Conservation (phyloP, 2,888 invertebrate species). For the Hydriomena furcata region DNA sequence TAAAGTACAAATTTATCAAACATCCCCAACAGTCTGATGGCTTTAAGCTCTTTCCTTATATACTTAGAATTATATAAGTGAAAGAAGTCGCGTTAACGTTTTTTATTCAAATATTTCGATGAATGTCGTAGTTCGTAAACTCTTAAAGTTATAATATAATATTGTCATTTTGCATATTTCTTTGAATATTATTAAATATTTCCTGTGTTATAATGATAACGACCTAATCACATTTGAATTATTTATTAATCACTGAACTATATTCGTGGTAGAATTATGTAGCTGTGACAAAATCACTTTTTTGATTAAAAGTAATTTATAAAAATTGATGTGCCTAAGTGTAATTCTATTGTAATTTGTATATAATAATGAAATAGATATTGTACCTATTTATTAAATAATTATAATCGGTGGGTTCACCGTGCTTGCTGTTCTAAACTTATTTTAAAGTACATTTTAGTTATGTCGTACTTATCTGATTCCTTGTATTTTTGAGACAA, state of each 20-base stretch:
- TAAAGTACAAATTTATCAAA: constrained; percentile 81
- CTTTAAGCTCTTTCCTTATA: constrained; percentile 70
- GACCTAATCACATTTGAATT: constrained; percentile 52
- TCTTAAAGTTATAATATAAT: constrained; percentile 37
- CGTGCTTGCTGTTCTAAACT: constrained; percentile 32
- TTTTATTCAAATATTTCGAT: constrained; percentile 58
- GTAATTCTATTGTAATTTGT: constrained; percentile 78
- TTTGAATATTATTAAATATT: constrained; percentile 38
- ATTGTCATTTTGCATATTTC: constrained; percentile 44
- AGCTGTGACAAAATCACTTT: constrained; percentile 70
- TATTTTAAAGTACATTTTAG: constrained; percentile 41
- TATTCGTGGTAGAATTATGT: constrained; percentile 72
- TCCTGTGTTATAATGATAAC: constrained; percentile 34
- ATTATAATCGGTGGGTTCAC: constrained; percentile 42
- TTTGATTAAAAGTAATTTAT: constrained; percentile 80
- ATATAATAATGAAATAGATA: constrained; percentile 64
- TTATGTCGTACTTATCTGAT: constrained; percentile 40
- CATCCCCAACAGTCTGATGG: constrained; percentile 58
- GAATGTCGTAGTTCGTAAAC: constrained; percentile 65
- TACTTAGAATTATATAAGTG: constrained; percentile 62
- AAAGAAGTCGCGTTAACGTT: constrained; percentile 63
- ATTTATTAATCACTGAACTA: constrained; percentile 55
- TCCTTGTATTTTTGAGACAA: constrained; percentile 64
- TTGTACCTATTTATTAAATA: constrained; percentile 55
- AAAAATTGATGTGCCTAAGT: constrained; percentile 85